Percentiles rank a stretch among this genome's conserved stretches.
Conservation (phyloP, 2,113 vertebrate genomes). For the Brachionichthys hirsutus region DNA sequence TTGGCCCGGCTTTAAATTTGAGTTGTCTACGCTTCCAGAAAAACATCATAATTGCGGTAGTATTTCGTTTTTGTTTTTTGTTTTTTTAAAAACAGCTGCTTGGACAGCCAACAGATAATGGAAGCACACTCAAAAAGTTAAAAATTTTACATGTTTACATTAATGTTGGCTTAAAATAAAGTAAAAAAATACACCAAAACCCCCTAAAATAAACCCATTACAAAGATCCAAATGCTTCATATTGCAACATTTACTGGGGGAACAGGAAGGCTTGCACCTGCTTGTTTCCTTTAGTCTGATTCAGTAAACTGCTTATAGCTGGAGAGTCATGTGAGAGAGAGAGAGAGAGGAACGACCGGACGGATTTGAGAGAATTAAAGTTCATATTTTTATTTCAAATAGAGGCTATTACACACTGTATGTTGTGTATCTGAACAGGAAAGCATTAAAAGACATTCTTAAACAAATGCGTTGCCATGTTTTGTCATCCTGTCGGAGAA, state of each 20-base stretch:
- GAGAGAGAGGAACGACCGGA: slow-evolving; percentile 68
- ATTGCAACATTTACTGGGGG: slow-evolving; percentile 60
- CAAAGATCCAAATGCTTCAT: slow-evolving; percentile 59
- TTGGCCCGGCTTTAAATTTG: slow-evolving; percentile 50
- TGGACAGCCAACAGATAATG: slow-evolving; percentile 67
- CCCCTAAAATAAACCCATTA: slow-evolving; percentile 30
- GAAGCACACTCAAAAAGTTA: slow-evolving; percentile 79
- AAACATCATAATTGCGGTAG: slow-evolving; percentile 35
- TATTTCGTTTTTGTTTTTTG: too few relatives aligned
- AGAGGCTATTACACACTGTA: slow-evolving; percentile 85
- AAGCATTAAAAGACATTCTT: slow-evolving; percentile 82
- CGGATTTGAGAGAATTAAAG: slow-evolving; percentile 69
- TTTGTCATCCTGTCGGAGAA: slow-evolving; percentile 6
- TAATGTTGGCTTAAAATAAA: slow-evolving; percentile 65
- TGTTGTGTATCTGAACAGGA: slow-evolving; percentile 83
- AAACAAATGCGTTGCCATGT: slow-evolving; percentile 64
- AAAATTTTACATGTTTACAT: slow-evolving; percentile 75
- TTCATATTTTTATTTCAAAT: slow-evolving; percentile 85
- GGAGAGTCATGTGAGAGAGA: slow-evolving; percentile 68
- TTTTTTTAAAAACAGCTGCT: slow-evolving; percentile 39
- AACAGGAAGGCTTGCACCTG: slow-evolving; percentile 79
- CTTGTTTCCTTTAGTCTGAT: slow-evolving; percentile 78
- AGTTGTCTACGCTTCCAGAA: slow-evolving; percentile 53
- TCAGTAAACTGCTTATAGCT: slow-evolving; percentile 74
- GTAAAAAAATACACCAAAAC: slow-evolving; percentile 15